phyloP scores from a whole-genome alignment of 2,113 vertebrate genomes.

The Baryphthengus martii region DNA sequence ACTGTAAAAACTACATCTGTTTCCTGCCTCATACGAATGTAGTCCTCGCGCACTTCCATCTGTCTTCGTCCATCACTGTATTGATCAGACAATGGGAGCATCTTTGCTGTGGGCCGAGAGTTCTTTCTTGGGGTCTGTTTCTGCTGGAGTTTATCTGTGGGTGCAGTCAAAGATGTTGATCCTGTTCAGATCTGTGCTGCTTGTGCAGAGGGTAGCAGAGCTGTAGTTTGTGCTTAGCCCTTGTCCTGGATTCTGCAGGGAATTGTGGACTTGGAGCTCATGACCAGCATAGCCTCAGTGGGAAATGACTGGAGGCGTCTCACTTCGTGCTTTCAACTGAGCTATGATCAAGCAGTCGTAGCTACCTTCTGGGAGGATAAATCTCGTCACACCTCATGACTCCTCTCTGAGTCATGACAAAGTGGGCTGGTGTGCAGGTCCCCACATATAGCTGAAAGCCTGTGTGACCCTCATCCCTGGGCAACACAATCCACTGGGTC shows the following conservation, averaged over 20 bases:
- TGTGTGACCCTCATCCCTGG: not conserved
- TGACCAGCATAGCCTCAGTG: not conserved
- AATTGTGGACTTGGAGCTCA: not conserved
- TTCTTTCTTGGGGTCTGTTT: not conserved
- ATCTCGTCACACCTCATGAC: not conserved
- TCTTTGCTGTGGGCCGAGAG: not conserved
- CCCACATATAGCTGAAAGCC: fast-evolving
- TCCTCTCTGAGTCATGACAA: not conserved
- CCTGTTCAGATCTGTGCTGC: not conserved
- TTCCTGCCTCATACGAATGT: not conserved
- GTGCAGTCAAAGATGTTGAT: not conserved
- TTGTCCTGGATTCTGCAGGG: not conserved
- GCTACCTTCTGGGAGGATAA: not conserved
- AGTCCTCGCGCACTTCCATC: not conserved
- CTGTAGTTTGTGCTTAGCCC: not conserved
- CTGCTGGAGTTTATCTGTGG: not conserved
- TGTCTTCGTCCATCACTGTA: fast-evolving
- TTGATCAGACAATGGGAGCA: not conserved
- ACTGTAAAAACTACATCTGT: not conserved
- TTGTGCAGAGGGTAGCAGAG: not conserved
- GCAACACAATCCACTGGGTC: fast-evolving
- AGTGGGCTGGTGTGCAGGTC: not conserved
- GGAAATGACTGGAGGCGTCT: not conserved
- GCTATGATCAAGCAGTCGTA: fast-evolving
- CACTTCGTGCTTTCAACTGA: not conserved